A percentile compares a stretch with the other conserved stretches of the same genome.
phyloP scores from a whole-genome alignment of 2,113 vertebrate species.

The Hypanus sabinus region DNA sequence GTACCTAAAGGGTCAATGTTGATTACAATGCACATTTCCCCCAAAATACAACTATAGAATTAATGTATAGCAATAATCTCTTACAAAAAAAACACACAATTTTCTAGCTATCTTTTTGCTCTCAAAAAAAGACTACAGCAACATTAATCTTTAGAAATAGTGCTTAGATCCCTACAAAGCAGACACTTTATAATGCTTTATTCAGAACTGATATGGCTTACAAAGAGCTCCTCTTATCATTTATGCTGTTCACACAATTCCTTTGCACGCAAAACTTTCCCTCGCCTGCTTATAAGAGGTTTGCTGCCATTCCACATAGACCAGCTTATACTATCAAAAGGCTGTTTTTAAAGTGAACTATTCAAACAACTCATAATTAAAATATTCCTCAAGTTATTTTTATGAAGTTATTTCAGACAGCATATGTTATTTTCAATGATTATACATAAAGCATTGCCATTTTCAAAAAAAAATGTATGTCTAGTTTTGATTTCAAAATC shows the following conservation, averaged over 20 bases:
- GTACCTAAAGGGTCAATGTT: background rate
- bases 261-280: background rate
- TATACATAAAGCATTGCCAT: background rate
- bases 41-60: background rate
- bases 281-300: background rate
- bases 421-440: background rate
- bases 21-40: background rate
- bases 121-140: background rate
- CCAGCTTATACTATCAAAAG: background rate
- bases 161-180: background rate
- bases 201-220: constrained; percentile 6
- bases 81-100: background rate
- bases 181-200: background rate
- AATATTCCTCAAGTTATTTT: background rate
- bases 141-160: background rate
- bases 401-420: background rate
- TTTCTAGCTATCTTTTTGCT: background rate
- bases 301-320: background rate
- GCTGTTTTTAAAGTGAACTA: background rate
- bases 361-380: background rate
- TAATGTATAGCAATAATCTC: background rate
- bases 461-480: background rate
- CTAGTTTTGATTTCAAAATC: background rate
- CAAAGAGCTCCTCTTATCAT: background rate
- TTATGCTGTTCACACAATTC: constrained; percentile 13